Percentiles rank a stretch among this genome's conserved stretches.
Evolutionary conservation across 1,140 invertebrate genomes (phyloP).

Genomic region (Fopius arisanus): DNA sequence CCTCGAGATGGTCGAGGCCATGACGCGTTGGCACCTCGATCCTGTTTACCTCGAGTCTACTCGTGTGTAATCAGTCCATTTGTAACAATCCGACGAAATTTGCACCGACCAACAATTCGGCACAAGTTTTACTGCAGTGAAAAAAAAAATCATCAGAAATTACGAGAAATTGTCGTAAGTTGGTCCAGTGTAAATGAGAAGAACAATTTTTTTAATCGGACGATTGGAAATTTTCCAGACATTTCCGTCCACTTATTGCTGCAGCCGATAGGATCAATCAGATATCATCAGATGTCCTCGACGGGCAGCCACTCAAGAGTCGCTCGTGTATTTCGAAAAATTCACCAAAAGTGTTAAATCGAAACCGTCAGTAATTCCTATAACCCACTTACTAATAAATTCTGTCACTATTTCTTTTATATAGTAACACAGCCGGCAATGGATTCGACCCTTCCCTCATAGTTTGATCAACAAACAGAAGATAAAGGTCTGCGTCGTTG

Average conservation of each 20-base stretch:
- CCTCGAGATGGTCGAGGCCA: slow-evolving; percentile 9
- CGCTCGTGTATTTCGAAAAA: background rate
- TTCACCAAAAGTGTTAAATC: background rate
- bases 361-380: background rate
- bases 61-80: slow-evolving; percentile 17
- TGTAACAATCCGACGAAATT: slow-evolving; percentile 17
- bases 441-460: background rate
- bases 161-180: too few relatives aligned
- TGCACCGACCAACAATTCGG: background rate
- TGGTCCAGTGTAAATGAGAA: too few relatives aligned
- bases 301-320: background rate
- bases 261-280: background rate
- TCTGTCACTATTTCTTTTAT: background rate
- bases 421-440: too few relatives aligned
- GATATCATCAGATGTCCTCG: background rate
- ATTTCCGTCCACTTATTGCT: background rate
- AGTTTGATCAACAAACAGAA: slow-evolving; percentile 17
- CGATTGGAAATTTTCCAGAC: background rate
- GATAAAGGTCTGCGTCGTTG: slow-evolving; percentile 14
- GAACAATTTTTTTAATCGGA: too few relatives aligned
- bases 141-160: too few relatives aligned
- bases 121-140: too few relatives aligned
- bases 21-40: slow-evolving; percentile 16
- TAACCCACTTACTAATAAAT: background rate
- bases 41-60: slow-evolving; percentile 12